These are phyloP conservation scores for Acanthococcus lagerstroemiae DNA, from an alignment of 2,888 invertebrate genomes.

Conservation along the genomic window DNA sequence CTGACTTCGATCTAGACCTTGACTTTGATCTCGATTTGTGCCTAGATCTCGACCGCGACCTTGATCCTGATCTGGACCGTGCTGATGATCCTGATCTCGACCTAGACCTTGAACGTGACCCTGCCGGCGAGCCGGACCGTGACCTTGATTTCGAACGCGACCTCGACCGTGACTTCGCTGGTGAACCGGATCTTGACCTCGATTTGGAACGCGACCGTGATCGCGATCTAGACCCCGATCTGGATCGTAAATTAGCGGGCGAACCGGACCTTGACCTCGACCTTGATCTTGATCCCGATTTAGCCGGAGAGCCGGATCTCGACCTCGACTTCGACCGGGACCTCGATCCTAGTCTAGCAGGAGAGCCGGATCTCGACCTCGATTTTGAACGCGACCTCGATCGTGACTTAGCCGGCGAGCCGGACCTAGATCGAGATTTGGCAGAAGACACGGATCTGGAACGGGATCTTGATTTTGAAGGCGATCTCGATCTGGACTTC, in stretches of 20 bases:
- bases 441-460: constrained; percentile 21
- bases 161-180: constrained; percentile 37
- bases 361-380: constrained; percentile 38
- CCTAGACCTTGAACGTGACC: constrained; percentile 39
- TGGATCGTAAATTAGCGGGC: constrained; percentile 36
- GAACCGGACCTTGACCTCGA: constrained; percentile 37
- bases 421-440: constrained; percentile 10
- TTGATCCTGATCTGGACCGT: constrained; percentile 33
- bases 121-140: constrained; percentile 36
- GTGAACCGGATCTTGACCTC: constrained; percentile 38
- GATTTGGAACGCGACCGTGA: constrained; percentile 37
- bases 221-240: constrained; percentile 39
- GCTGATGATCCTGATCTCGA: constrained; percentile 37
- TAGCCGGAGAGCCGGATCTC: constrained; percentile 37
- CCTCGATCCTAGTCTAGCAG: constrained; percentile 33
- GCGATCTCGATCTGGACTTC: constrained; percentile 34
- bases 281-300: constrained; percentile 35
- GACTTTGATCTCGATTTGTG: constrained; percentile 9
- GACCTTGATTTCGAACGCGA: constrained; percentile 35
- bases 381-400: constrained; percentile 36
- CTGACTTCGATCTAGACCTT: constrained; percentile 23
- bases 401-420: constrained; percentile 35
- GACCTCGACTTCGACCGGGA: constrained; percentile 35
- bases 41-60: constrained; percentile 32
- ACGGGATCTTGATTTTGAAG: constrained; percentile 35